Evolutionary conservation across 2,113 vertebrate species (phyloP).

Genomic region (Rhinolophus sinicus): DNA sequence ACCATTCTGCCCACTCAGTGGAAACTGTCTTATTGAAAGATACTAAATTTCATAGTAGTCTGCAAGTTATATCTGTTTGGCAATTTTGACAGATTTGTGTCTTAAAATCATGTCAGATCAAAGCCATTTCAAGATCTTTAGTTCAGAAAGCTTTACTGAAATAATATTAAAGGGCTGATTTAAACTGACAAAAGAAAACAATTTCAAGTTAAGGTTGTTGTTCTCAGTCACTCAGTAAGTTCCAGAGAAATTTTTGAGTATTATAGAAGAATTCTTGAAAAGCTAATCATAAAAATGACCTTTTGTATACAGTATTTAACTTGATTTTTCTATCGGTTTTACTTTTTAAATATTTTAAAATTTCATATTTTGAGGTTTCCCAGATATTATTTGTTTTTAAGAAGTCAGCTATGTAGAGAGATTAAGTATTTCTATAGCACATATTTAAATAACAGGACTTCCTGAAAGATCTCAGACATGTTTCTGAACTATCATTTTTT

Average conservation of each 20-base stretch:
- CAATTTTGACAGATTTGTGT: constrained; percentile 48
- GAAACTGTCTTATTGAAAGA: constrained; percentile 34
- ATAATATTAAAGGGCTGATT: constrained; percentile 31
- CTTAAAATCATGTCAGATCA: constrained; percentile 60
- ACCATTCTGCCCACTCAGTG: neutral
- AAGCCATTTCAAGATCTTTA: constrained; percentile 58
- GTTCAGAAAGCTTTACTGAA: constrained; percentile 54
- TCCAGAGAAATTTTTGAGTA: constrained; percentile 27
- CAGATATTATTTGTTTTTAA: neutral
- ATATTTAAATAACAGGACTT: neutral
- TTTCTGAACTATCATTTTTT: neutral
- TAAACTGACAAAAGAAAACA: constrained; percentile 59
- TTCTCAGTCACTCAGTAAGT: neutral
- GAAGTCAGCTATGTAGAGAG: neutral
- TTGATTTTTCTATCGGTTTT: constrained; percentile 31
- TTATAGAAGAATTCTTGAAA: constrained; percentile 31
- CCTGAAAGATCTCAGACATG: neutral
- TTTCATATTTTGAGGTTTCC: neutral
- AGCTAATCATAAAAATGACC: neutral
- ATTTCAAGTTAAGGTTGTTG: constrained; percentile 14
- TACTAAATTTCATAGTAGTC: neutral
- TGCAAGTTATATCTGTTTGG: constrained; percentile 50
- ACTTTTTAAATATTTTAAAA: neutral
- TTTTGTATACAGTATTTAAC: neutral
- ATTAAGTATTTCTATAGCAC: neutral